Base-by-base conservation (phyloP, 2,888 invertebrate genomes). In the Orthosia incerta region DNA sequence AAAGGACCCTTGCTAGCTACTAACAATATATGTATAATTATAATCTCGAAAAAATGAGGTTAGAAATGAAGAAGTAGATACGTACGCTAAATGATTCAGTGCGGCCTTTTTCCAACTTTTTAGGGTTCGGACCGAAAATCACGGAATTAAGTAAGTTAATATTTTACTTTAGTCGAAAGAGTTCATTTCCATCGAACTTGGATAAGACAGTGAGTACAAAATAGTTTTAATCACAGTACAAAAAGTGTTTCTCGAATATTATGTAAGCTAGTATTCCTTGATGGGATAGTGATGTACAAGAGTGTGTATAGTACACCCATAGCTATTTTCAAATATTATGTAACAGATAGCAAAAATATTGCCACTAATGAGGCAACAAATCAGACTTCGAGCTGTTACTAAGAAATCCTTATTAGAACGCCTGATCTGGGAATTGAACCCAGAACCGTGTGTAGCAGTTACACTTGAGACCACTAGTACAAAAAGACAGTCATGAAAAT, bases 31-130 rank as follows among this genome's bases (percentile, higher is more conserved):
- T n/a, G 50, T 45, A n/a, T 26, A 23, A 13, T 23, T 18, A 48
- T 26, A 66, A 66, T 46, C 18, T 70, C 18, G 15, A 55, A 26
- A 16, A 55, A 13, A 46, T 23, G 48, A 57, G 15, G 23, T 70
- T 26, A 31, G 5, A 23, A 5, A 3, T 1, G 13, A 59, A 45
- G 51, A 59, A 46, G 20, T 46, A 20, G 31, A 31, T n/a, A n/a
- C n/a, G n/a, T 31, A 31, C 15, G 18, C 23, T 20, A 45, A 51
- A 7, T 50, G 7, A 23, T 1, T 18, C 3, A 39, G 23, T 11
- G n/a, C 2, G 13, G 20, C 2, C 13, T 23, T n/a, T 16, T 23
- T 39, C 13, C 13, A 26, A n/a, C 13, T 23, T 18, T 39, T 56
- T 12, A 4, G 18, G 20, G 20, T 39, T 71, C 31, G 0, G 31